These are phyloP conservation scores for Masnerella sp. DNA, from an alignment of 2,888 invertebrate genomes.

Conservation along the genomic window DNA sequence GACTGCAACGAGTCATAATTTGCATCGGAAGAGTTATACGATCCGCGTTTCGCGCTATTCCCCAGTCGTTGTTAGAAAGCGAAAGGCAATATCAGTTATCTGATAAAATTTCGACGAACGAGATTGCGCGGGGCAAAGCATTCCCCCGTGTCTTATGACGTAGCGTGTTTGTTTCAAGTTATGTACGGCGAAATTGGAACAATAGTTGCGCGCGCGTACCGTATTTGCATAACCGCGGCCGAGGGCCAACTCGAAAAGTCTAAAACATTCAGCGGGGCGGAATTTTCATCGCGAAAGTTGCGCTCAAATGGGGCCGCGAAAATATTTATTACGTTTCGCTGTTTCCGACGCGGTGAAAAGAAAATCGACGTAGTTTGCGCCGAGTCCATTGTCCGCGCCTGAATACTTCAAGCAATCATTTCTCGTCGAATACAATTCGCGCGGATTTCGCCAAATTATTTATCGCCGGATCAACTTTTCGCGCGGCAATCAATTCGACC, in stretches of 20 bases:
- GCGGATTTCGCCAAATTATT: slow-evolving; percentile 3
- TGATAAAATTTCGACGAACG: slow-evolving; percentile 43
- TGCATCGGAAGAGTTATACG: not conserved
- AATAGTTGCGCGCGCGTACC: slow-evolving; percentile 29
- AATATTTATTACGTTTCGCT: slow-evolving; percentile 45
- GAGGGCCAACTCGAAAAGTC: slow-evolving; percentile 32
- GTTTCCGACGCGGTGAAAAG: slow-evolving; percentile 32
- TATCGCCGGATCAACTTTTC: too few species aligned
- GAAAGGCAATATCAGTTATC: slow-evolving; percentile 49
- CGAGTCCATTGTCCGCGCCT: slow-evolving; percentile 18
- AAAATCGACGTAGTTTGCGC: slow-evolving; percentile 21
- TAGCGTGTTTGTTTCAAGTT: slow-evolving; percentile 40
- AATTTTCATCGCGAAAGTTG: slow-evolving; percentile 37
- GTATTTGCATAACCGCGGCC: slow-evolving; percentile 44
- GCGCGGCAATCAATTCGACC: too few species aligned
- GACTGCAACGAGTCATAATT: slow-evolving; percentile 2
- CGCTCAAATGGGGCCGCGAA: slow-evolving; percentile 31
- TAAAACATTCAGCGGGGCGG: slow-evolving; percentile 49
- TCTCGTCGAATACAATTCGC: slow-evolving; percentile 12
- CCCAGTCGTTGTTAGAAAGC: slow-evolving; percentile 31
- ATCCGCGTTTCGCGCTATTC: slow-evolving; percentile 16
- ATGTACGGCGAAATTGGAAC: slow-evolving; percentile 33
- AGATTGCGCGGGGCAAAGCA: slow-evolving; percentile 28
- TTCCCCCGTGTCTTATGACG: slow-evolving; percentile 44
- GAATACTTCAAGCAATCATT: slow-evolving; percentile 36